These are phyloP conservation scores for Columbina picui DNA, from an alignment of 2,113 vertebrate genomes.

Conservation along the genomic window DNA sequence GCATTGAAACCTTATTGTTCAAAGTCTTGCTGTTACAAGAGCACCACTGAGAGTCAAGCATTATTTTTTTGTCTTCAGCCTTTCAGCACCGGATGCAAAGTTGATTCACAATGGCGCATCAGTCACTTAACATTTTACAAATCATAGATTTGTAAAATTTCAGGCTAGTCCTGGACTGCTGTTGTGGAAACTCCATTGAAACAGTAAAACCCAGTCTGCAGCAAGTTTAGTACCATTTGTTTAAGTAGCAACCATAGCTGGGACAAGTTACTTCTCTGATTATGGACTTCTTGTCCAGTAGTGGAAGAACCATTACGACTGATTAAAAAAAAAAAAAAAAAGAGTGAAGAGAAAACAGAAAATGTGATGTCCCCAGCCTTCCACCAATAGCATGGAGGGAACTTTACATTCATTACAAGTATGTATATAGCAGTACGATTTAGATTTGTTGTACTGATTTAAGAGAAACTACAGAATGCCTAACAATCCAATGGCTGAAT, in stretches of 20 bases:
- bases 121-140: not conserved
- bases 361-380: not conserved
- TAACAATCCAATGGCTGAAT: not conserved
- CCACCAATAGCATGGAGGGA: not conserved
- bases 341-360: not conserved
- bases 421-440: not conserved
- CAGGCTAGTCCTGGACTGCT: not conserved
- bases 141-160: not conserved
- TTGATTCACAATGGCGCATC: not conserved
- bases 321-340: not conserved
- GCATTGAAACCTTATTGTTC: not conserved
- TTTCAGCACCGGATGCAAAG: not conserved
- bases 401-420: not conserved
- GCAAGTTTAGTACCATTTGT: not conserved
- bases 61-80: not conserved
- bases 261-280: not conserved
- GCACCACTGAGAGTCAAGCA: not conserved
- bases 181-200: not conserved
- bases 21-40: not conserved
- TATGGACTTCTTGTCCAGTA: not conserved
- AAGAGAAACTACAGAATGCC: not conserved
- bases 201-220: not conserved
- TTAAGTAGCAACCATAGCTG: not conserved
- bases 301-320: not conserved
- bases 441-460: not conserved